Percentiles rank a stretch among this genome's conserved stretches.
These are phyloP conservation scores for Pangasius krempfi DNA, from an alignment of 2,797 vertebrate species.

Conservation along the genomic window DNA sequence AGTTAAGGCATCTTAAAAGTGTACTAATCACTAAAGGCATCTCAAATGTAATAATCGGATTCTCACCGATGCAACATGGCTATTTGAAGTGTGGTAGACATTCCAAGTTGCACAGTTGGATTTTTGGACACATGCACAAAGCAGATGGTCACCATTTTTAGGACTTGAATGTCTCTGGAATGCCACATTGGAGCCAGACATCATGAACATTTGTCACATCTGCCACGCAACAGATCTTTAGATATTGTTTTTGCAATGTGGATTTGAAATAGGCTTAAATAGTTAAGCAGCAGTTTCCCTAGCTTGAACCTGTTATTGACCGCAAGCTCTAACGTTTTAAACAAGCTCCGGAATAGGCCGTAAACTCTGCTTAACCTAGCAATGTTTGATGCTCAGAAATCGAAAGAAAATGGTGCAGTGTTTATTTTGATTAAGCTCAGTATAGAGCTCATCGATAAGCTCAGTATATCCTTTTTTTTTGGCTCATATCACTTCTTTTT, in stretches of 20 bases:
- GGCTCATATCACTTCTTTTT: neutral
- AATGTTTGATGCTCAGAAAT: neutral
- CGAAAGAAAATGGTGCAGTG: neutral
- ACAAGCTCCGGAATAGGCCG: neutral
- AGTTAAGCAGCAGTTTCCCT: neutral
- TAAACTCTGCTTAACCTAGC: neutral
- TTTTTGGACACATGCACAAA: conserved; percentile 38
- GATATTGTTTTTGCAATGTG: neutral
- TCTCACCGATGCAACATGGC: conserved; percentile 14
- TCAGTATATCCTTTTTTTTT: neutral
- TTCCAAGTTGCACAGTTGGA: conserved; percentile 41
- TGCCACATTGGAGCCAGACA: conserved; percentile 32
- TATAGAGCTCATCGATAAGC: neutral
- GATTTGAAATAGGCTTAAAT: neutral
- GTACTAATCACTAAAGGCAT: neutral
- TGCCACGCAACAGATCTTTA: conserved; percentile 10
- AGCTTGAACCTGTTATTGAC: neutral
- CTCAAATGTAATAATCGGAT: neutral
- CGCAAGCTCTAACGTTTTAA: neutral
- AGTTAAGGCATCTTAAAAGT: neutral
- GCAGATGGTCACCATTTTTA: conserved; percentile 41
- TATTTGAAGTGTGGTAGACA: conserved; percentile 32
- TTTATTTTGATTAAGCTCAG: neutral
- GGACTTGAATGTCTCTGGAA: conserved; percentile 43
- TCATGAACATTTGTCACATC: conserved; percentile 41